Percentiles rank a stretch among this genome's conserved stretches.
Conservation (phyloP, 2,888 invertebrate species). For the Ecliptopera silaceata region DNA sequence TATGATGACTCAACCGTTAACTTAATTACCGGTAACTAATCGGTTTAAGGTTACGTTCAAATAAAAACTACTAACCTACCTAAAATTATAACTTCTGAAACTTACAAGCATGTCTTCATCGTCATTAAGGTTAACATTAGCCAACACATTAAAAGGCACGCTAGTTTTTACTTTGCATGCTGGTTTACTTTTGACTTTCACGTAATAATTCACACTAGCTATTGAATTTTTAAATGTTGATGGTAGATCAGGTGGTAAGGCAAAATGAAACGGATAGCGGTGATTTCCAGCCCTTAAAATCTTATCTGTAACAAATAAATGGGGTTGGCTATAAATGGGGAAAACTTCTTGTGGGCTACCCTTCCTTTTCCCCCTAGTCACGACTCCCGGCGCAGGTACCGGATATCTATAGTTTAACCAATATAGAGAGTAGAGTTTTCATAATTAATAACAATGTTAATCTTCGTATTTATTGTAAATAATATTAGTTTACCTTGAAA, state of each 20-base stretch:
- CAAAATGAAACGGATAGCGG: conserved; percentile 66
- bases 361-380: too few relatives aligned
- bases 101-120: conserved; percentile 29
- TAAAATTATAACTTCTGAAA: neutral
- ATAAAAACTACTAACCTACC: too few relatives aligned
- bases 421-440: too few relatives aligned
- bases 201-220: conserved; percentile 59
- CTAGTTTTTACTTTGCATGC: conserved; percentile 49
- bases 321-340: too few relatives aligned
- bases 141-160: conserved; percentile 54
- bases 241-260: conserved; percentile 63
- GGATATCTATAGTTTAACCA: too few relatives aligned
- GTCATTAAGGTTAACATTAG: conserved; percentile 55
- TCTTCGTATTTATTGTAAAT: too few relatives aligned
- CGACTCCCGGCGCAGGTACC: too few relatives aligned
- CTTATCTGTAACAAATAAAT: conserved; percentile 49
- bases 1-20: too few relatives aligned
- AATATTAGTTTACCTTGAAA: neutral
- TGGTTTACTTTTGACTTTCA: conserved; percentile 62
- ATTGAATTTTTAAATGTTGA: conserved; percentile 65
- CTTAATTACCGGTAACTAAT: too few relatives aligned
- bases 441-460: too few relatives aligned
- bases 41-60: too few relatives aligned
- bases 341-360: too few relatives aligned
- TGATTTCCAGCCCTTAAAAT: conserved; percentile 55